Percentiles rank a stretch among this genome's conserved stretches.
phyloP scores from a whole-genome alignment of 2,113 vertebrate genomes.

The Apistogramma diplotaenia region DNA sequence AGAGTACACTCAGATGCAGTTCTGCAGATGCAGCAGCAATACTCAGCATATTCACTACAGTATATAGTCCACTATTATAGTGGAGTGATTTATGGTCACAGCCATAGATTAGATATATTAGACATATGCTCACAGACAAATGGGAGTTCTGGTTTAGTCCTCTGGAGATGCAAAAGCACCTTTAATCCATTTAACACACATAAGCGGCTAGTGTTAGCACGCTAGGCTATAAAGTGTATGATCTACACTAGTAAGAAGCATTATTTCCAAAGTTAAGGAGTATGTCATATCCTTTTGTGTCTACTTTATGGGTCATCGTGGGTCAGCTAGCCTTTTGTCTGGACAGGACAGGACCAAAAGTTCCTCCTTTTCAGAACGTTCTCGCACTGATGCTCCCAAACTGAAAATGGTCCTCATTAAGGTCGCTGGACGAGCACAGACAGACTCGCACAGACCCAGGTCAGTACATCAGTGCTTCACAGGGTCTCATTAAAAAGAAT shows the following conservation, averaged over 20 bases:
- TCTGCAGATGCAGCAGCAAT: no score
- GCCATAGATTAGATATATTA: no score
- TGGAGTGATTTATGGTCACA: no score
- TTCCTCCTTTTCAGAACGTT: neutral
- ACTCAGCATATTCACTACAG: no score
- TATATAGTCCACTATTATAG: no score
- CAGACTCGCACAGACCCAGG: neutral
- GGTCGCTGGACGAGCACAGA: neutral
- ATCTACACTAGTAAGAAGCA: neutral
- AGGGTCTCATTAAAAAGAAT: neutral
- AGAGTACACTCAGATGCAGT: no score
- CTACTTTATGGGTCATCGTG: neutral
- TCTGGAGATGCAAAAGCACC: neutral
- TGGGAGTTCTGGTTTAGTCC: neutral
- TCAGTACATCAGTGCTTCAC: neutral
- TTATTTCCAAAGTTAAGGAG: neutral
- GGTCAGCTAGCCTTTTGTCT: neutral
- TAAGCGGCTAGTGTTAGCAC: neutral
- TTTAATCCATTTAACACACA: neutral
- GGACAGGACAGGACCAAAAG: neutral
- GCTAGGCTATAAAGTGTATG: neutral
- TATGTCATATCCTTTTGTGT: neutral
- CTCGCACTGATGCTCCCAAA: neutral
- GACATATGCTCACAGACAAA: no score
- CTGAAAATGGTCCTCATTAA: neutral